Evolutionary conservation across 2,888 invertebrate genomes (phyloP).

Genomic region (Esperia sulphurella): DNA sequence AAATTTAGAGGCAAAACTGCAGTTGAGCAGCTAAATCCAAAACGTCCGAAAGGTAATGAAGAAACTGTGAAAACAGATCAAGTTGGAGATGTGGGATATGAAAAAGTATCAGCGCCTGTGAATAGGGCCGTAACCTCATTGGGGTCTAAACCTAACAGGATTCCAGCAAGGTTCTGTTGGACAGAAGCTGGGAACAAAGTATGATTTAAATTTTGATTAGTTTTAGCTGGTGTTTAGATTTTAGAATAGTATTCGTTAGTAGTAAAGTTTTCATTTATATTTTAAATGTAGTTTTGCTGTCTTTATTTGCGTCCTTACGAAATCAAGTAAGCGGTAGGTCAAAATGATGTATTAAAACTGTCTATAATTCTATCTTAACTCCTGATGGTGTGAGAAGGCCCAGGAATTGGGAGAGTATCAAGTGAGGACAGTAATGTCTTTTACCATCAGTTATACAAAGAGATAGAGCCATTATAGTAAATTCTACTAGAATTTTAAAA

Average conservation of each 20-base stretch:
- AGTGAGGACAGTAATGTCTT: too few species aligned
- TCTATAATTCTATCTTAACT: too few species aligned
- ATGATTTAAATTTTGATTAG: not conserved
- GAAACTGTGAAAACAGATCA: conserved; percentile 17
- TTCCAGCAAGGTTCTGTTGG: conserved; percentile 65
- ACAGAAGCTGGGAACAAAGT: conserved; percentile 43
- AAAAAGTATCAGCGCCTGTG: conserved; percentile 27
- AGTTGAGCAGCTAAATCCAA: conserved; percentile 13
- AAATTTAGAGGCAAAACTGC: conserved; percentile 20
- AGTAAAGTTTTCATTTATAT: not conserved
- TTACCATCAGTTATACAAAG: too few species aligned
- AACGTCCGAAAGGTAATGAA: conserved; percentile 12
- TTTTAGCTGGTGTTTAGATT: not conserved
- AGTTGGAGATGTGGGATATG: conserved; percentile 28
- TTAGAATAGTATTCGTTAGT: not conserved
- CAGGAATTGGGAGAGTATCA: too few species aligned
- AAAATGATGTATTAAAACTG: too few species aligned
- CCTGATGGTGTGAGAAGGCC: too few species aligned
- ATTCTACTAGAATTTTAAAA: too few species aligned
- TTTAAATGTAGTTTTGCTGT: not conserved
- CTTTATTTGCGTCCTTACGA: not conserved
- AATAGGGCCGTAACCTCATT: conserved; percentile 34
- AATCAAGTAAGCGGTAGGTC: too few species aligned
- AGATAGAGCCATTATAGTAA: too few species aligned
- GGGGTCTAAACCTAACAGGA: conserved; percentile 30